Conservation (phyloP, 2,113 vertebrate genomes). For the Corydoras sp. region DNA sequence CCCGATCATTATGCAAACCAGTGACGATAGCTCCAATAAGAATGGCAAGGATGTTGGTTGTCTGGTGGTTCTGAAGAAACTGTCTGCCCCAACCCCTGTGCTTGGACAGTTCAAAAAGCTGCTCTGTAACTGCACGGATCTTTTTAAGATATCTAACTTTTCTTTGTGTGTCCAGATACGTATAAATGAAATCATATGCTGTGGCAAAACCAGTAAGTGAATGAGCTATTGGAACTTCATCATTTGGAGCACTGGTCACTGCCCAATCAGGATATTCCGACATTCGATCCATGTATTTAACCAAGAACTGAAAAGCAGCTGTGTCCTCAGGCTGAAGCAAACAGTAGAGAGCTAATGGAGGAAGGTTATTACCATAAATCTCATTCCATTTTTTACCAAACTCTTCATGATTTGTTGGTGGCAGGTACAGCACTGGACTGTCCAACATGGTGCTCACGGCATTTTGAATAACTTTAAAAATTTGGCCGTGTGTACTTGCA, state of each 20-base stretch:
- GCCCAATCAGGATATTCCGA: constrained; percentile 86
- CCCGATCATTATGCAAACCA: constrained; percentile 67
- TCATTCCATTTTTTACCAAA: constrained; percentile 97
- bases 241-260: constrained; percentile 86
- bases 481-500: constrained; percentile 81
- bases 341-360: constrained; percentile 89
- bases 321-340: constrained; percentile 86
- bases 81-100: constrained; percentile 90
- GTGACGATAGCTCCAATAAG: constrained; percentile 85
- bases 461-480: constrained; percentile 82
- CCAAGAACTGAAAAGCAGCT: constrained; percentile 78
- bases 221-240: constrained; percentile 90
- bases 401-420: constrained; percentile 81
- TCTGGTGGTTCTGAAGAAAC: constrained; percentile 94
- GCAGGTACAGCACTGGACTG: constrained; percentile 80
- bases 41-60: constrained; percentile 89
- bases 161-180: constrained; percentile 69
- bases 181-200: constrained; percentile 91
- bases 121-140: constrained; percentile 74
- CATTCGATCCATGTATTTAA: constrained; percentile 96
- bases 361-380: constrained; percentile 96
- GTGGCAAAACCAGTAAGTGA: constrained; percentile 95
- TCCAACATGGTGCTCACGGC: constrained; percentile 83
- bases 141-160: constrained; percentile 78
- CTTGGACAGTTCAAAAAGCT: constrained; percentile 87